Evolutionary conservation across 2,113 vertebrate genomes (phyloP).

Genomic region (Gopherus evgoodei): DNA sequence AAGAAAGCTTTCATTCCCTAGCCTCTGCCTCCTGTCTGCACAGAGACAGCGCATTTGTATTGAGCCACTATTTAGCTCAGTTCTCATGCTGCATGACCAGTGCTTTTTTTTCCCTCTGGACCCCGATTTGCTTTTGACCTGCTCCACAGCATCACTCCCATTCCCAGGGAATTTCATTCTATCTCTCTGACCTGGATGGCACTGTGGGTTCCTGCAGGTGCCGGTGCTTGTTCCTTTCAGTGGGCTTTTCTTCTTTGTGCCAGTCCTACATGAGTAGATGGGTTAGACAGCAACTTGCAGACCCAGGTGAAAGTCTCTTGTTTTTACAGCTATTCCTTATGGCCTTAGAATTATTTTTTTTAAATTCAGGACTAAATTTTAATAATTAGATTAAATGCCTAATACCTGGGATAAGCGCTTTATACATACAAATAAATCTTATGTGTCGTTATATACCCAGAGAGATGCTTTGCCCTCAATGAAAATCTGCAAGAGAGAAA

Average conservation of each 20-base stretch:
- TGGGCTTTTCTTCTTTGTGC: neutral
- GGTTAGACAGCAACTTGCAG: neutral
- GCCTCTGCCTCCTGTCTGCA: neutral
- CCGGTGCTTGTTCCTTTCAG: neutral
- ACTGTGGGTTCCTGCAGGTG: neutral
- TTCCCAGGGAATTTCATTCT: neutral
- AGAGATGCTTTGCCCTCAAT: fast-evolving
- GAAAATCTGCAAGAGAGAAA: neutral
- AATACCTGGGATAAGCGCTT: neutral
- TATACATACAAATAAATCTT: neutral
- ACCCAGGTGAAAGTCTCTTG: neutral
- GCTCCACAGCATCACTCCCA: neutral
- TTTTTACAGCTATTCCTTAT: too few relatives aligned
- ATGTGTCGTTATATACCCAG: neutral
- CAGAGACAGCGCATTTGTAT: neutral
- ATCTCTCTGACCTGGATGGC: neutral
- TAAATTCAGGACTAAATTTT: neutral
- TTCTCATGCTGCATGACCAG: neutral
- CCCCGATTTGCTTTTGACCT: neutral
- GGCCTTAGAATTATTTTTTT: neutral
- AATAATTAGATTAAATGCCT: neutral
- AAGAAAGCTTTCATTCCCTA: neutral
- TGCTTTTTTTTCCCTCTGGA: neutral
- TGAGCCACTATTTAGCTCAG: neutral
- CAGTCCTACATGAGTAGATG: fast-evolving